Conservation (phyloP, 35 echinoderm and acorn worm genomes). For the Ophiothrix spiculata region DNA sequence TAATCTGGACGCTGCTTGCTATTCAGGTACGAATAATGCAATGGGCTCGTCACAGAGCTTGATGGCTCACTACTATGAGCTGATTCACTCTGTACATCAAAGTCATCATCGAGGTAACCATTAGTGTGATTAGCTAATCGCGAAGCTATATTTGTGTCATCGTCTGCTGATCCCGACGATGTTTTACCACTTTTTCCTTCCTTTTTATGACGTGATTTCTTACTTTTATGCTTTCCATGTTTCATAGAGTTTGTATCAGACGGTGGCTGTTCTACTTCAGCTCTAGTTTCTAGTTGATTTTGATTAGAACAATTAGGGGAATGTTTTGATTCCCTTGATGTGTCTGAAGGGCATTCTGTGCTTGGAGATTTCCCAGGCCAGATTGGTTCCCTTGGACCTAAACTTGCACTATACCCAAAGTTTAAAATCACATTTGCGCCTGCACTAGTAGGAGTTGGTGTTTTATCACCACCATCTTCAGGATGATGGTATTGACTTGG, state of each 20-base stretch:
- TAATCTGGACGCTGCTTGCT: conserved; percentile 64
- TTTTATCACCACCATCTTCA: no score
- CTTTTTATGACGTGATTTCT: background rate
- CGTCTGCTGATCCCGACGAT: background rate
- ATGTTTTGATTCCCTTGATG: background rate
- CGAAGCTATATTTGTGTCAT: background rate
- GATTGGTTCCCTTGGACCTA: background rate
- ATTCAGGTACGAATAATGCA: conserved; percentile 57
- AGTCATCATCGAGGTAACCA: background rate
- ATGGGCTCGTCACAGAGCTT: conserved; percentile 17
- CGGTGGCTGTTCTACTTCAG: background rate
- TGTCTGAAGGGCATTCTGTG: background rate
- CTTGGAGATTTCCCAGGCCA: background rate
- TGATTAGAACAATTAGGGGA: background rate
- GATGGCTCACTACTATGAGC: background rate
- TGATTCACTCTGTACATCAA: background rate
- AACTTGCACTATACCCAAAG: background rate
- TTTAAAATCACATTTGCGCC: background rate
- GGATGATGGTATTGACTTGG: background rate
- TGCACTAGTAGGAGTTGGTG: background rate
- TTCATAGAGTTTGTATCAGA: background rate
- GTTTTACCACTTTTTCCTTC: background rate
- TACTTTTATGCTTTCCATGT: conserved; percentile 6
- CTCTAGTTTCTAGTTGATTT: background rate
- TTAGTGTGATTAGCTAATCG: conserved; percentile 3